Percentiles rank a stretch among this genome's conserved stretches.
Conservation (phyloP, 2,113 vertebrate species). For the Rhabdomys dilectus region DNA sequence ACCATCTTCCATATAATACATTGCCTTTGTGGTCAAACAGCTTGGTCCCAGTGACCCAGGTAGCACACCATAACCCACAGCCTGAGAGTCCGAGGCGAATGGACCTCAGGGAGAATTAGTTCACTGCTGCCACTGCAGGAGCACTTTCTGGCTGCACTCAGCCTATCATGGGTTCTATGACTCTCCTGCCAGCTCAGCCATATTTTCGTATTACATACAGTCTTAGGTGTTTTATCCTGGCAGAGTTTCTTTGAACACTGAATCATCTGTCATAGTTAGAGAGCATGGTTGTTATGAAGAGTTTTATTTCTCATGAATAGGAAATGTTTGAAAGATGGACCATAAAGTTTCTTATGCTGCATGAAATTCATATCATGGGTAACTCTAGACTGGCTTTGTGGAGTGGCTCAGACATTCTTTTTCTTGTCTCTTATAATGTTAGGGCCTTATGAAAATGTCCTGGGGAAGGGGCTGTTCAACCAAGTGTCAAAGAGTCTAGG, state of each 20-base stretch:
- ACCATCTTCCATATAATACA: neutral
- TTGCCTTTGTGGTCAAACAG: neutral
- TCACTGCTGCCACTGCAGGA: neutral
- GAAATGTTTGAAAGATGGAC: slow-evolving; percentile 28
- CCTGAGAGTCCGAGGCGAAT: neutral
- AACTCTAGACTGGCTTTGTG: neutral
- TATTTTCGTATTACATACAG: slow-evolving; percentile 10
- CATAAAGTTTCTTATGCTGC: neutral
- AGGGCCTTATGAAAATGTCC: neutral
- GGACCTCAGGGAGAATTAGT: neutral
- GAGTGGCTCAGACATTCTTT: neutral
- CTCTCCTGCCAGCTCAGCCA: neutral
- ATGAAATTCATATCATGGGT: neutral
- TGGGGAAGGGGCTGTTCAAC: neutral
- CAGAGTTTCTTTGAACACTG: neutral
- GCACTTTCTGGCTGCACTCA: neutral
- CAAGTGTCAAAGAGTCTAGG: neutral
- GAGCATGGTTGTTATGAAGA: slow-evolving; percentile 35
- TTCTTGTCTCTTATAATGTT: neutral
- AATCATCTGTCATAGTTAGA: neutral
- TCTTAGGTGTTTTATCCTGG: slow-evolving; percentile 20
- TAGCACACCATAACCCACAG: neutral
- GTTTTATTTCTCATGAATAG: slow-evolving; percentile 49
- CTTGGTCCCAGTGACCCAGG: neutral
- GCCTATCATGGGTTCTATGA: neutral